A percentile compares a stretch with the other conserved stretches of the same genome.
phyloP scores from a whole-genome alignment of 2,888 invertebrate genomes.

The Sarcophaga variegata region DNA sequence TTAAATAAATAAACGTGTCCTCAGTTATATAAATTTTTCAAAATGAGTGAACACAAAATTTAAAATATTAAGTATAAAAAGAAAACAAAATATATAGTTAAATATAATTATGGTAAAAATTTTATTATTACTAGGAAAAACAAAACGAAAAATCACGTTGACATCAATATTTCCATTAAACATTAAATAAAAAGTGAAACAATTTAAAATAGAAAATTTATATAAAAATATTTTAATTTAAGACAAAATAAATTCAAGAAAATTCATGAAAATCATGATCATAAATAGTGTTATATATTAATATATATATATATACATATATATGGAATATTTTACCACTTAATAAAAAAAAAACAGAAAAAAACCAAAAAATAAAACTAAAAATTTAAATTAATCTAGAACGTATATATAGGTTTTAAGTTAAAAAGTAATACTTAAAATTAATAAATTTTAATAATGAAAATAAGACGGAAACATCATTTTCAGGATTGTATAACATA shows the following conservation, averaged over 20 bases:
- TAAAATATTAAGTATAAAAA: slow-evolving; percentile 50
- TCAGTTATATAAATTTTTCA: slow-evolving; percentile 78
- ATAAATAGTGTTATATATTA: slow-evolving; percentile 61
- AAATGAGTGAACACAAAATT: slow-evolving; percentile 76
- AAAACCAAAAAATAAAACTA: slow-evolving; percentile 23
- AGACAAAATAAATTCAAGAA: slow-evolving; percentile 52
- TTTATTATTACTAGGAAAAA: slow-evolving; percentile 61
- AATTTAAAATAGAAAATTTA: slow-evolving; percentile 53
- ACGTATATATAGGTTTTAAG: slow-evolving; percentile 54
- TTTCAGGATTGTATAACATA: slow-evolving; percentile 77
- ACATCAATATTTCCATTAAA: slow-evolving; percentile 76
- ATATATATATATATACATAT: neutral
- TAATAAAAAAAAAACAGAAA: slow-evolving; percentile 38
- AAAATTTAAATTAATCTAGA: slow-evolving; percentile 40
- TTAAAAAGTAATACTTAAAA: slow-evolving; percentile 34
- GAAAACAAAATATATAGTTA: slow-evolving; percentile 42
- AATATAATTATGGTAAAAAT: slow-evolving; percentile 60
- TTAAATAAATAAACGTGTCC: slow-evolving; percentile 72
- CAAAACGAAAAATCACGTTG: slow-evolving; percentile 67
- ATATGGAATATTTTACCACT: slow-evolving; percentile 66
- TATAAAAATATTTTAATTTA: slow-evolving; percentile 59
- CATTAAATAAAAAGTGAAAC: slow-evolving; percentile 45
- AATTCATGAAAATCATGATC: slow-evolving; percentile 70
- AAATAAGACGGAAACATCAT: slow-evolving; percentile 70
- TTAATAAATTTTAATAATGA: slow-evolving; percentile 44